Evolutionary conservation across 1,140 invertebrate species (phyloP).

Genomic region (Drosophila jambulina): DNA sequence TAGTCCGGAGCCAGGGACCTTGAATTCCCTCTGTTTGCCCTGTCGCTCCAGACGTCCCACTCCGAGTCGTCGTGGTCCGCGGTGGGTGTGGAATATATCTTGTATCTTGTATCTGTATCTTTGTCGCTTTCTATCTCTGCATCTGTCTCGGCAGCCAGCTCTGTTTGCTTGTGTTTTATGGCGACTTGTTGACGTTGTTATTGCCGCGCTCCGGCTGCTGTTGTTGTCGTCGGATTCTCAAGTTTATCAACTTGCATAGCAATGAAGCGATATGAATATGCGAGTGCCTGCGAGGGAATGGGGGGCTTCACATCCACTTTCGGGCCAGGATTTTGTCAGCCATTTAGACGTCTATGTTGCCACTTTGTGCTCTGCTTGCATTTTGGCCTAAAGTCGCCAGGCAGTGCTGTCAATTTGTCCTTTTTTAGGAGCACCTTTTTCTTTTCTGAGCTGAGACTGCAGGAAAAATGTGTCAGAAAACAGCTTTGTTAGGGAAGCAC

Average conservation of each 20-base stretch:
- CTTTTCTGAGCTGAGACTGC: background rate
- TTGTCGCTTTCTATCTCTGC: constrained; percentile 30
- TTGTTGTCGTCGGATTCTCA: constrained; percentile 63
- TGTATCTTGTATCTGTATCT: constrained; percentile 31
- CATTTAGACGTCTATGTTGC: constrained; percentile 21
- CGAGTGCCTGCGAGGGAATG: constrained; percentile 10
- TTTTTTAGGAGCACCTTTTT: background rate
- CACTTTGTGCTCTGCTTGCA: constrained; percentile 20
- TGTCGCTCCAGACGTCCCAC: constrained; percentile 37
- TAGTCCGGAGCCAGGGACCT: constrained; percentile 26
- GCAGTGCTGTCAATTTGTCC: constrained; percentile 3
- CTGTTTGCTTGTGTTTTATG: constrained; percentile 68
- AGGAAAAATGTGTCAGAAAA: background rate
- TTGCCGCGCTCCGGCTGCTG: constrained; percentile 32
- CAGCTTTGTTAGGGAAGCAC: background rate
- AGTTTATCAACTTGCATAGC: constrained; percentile 71
- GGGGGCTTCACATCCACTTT: constrained; percentile 17
- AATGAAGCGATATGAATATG: constrained; percentile 66
- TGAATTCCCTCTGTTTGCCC: constrained; percentile 47
- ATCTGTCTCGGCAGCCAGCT: constrained; percentile 20
- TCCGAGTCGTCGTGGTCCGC: background rate
- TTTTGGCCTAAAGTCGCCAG: constrained; percentile 7
- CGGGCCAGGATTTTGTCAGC: constrained; percentile 16
- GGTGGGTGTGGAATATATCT: constrained; percentile 16
- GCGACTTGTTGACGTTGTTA: constrained; percentile 64